These are phyloP conservation scores for Halocynthia roretzi DNA, from an alignment of 23 tunicate genomes.

Conservation along the genomic window DNA sequence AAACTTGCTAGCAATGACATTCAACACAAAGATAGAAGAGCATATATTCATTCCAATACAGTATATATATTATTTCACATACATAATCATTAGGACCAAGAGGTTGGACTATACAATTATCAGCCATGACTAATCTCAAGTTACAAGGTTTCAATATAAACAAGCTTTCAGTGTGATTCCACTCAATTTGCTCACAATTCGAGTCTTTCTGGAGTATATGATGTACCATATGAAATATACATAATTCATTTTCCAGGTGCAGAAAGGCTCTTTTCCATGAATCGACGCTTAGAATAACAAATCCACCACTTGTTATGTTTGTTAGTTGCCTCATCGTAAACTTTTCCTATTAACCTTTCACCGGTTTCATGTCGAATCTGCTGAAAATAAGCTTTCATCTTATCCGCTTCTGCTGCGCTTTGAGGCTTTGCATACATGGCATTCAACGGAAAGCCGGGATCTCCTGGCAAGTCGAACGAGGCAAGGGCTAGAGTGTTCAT, in stretches of 20 bases:
- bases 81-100: too few relatives aligned
- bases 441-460: slow-evolving; percentile 93
- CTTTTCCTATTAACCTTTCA: slow-evolving; percentile 66
- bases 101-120: too few relatives aligned
- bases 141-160: not conserved
- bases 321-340: slow-evolving; percentile 54
- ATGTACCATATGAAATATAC: not conserved
- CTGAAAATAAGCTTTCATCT: slow-evolving; percentile 83
- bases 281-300: slow-evolving; percentile 87
- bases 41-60: too few relatives aligned
- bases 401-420: slow-evolving; percentile 56
- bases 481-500: slow-evolving; percentile 77
- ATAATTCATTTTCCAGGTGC: slow-evolving; percentile 69
- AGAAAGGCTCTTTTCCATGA: slow-evolving; percentile 89
- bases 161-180: not conserved
- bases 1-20: too few relatives aligned
- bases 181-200: not conserved
- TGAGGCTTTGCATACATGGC: slow-evolving; percentile 87
- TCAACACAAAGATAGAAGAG: too few relatives aligned
- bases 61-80: too few relatives aligned
- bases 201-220: not conserved
- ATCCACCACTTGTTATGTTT: slow-evolving; percentile 98
- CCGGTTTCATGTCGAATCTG: slow-evolving; percentile 84
- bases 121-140: too few relatives aligned
- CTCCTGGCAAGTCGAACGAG: slow-evolving; percentile 90